Evolutionary conservation across 2,113 vertebrate genomes (phyloP).

Genomic region (Sinosuthora webbiana): DNA sequence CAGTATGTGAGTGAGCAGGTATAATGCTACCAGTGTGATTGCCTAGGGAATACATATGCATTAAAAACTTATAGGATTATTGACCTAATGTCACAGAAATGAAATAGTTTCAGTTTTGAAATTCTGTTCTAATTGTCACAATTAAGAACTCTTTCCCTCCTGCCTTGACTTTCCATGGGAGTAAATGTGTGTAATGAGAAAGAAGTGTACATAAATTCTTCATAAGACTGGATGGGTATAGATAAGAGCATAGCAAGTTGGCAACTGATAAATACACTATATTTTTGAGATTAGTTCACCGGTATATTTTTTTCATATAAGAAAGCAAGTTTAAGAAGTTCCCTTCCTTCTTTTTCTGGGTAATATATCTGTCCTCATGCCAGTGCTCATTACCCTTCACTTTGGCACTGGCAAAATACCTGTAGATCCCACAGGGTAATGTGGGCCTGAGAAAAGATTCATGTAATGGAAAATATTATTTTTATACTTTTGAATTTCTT

Average conservation of each 20-base stretch:
- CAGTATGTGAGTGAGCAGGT: not conserved
- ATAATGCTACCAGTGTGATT: not conserved
- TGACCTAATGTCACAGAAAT: constrained; percentile 10
- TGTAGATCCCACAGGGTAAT: not conserved
- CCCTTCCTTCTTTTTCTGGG: not conserved
- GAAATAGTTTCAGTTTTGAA: constrained; percentile 4
- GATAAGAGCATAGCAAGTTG: not conserved
- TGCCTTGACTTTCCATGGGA: not conserved
- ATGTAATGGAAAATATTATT: not conserved
- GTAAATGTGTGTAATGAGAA: not conserved
- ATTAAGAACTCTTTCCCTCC: constrained; percentile 4
- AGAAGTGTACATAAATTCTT: not conserved
- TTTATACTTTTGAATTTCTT: not conserved
- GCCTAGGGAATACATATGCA: not conserved
- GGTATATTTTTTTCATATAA: not conserved
- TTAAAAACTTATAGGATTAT: constrained; percentile 32
- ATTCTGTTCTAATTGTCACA: not conserved
- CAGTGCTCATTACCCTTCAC: not conserved
- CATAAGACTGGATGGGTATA: not conserved
- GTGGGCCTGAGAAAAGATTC: not conserved
- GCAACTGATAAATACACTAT: rapidly evolving
- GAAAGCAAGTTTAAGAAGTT: not conserved
- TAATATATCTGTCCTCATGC: not conserved
- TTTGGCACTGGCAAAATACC: not conserved
- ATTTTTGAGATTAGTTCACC: not conserved